These are phyloP conservation scores for Poeciliopsis prolifica DNA, from an alignment of 2,113 vertebrate genomes.

Conservation along the genomic window DNA sequence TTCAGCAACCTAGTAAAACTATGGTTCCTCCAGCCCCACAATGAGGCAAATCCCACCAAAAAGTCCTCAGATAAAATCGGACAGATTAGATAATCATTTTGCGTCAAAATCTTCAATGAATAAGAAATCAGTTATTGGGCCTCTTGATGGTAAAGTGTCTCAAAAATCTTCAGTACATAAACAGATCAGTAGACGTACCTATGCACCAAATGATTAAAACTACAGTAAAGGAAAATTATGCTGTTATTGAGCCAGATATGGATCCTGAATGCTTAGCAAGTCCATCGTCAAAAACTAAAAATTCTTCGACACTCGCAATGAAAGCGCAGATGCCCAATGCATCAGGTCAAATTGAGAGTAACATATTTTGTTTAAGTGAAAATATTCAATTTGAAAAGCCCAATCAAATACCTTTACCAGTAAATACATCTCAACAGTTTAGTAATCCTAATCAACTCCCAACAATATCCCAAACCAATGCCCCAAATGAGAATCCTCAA, in stretches of 20 bases:
- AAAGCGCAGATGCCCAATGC: constrained; percentile 10
- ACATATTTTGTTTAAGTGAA: constrained; percentile 6
- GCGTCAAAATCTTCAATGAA: neutral
- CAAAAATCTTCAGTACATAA: neutral
- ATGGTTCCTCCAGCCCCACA: constrained; percentile 24
- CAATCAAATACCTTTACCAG: neutral
- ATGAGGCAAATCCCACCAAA: constrained; percentile 33
- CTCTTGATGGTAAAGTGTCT: constrained; percentile 17
- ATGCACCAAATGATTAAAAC: constrained; percentile 15
- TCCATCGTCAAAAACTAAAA: constrained; percentile 23
- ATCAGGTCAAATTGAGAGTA: neutral
- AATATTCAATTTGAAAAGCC: constrained; percentile 7
- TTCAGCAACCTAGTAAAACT: constrained; percentile 1
- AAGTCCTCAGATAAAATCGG: constrained; percentile 39
- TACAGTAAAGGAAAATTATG: constrained; percentile 10
- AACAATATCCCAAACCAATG: constrained; percentile 14
- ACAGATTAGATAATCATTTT: constrained; percentile 19
- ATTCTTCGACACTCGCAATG: neutral
- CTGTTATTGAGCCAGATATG: constrained; percentile 1
- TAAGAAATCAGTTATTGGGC: constrained; percentile 6
- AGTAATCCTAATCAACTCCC: constrained; percentile 19
- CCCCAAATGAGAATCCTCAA: constrained; percentile 19
- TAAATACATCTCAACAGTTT: constrained; percentile 9
- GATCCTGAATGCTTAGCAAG: constrained; percentile 21
- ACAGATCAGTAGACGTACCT: constrained; percentile 5